phyloP scores from a whole-genome alignment of 2,888 invertebrate genomes.

The Macrophya alboannulata region DNA sequence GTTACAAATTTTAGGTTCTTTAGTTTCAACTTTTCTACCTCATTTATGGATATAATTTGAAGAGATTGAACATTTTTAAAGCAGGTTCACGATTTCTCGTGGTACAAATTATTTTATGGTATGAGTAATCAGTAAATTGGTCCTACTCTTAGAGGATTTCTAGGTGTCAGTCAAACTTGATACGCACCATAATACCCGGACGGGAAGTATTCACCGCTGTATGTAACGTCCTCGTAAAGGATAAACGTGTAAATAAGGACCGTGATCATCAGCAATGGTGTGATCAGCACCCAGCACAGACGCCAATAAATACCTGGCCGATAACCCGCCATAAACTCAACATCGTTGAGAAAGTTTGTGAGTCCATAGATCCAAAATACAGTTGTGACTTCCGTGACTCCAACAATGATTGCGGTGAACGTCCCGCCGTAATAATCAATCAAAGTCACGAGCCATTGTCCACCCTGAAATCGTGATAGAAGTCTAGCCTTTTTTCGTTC shows the following conservation, averaged over 20 bases:
- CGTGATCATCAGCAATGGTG: constrained; percentile 86
- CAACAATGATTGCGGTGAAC: constrained; percentile 86
- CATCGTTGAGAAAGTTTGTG: constrained; percentile 85
- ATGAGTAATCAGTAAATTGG: not conserved
- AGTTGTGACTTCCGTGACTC: constrained; percentile 86
- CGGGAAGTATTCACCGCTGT: constrained; percentile 84
- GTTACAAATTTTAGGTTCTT: too few relatives aligned
- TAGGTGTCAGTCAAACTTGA: constrained; percentile 4
- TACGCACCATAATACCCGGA: constrained; percentile 83
- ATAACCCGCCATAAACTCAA: constrained; percentile 89
- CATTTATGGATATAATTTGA: too few relatives aligned
- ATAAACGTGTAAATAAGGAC: constrained; percentile 88
- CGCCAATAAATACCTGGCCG: constrained; percentile 88
- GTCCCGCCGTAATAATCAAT: constrained; percentile 90
- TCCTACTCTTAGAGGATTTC: not conserved
- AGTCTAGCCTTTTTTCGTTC: not conserved
- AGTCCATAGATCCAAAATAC: constrained; percentile 90
- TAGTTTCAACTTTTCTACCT: too few relatives aligned
- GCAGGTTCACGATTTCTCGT: too few relatives aligned
- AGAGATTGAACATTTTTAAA: too few relatives aligned
- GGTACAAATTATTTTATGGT: too few relatives aligned
- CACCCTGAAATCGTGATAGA: constrained; percentile 82
- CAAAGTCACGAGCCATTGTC: constrained; percentile 87
- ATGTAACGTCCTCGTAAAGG: constrained; percentile 83
- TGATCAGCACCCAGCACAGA: constrained; percentile 87